phyloP scores from a whole-genome alignment of 2,797 vertebrate genomes.

The Clarias fuscus region DNA sequence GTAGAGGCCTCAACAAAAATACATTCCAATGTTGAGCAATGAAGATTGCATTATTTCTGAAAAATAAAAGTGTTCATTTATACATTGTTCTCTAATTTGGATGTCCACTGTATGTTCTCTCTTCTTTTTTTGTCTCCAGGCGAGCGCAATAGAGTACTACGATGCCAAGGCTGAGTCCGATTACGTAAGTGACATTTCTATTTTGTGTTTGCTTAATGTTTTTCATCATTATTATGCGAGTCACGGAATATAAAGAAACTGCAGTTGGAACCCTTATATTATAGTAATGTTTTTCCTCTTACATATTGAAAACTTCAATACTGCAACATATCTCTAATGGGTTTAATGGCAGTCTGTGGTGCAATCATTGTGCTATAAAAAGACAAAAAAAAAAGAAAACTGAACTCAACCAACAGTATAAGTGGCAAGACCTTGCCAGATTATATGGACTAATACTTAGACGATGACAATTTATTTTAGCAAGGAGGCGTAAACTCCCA shows the following conservation, averaged over 20 bases:
- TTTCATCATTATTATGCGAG: not conserved
- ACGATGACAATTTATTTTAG: not conserved
- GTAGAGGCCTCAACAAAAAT: too few relatives aligned
- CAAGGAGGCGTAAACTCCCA: not conserved
- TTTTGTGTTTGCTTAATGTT: not conserved
- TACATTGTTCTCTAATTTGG: too few relatives aligned
- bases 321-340: not conserved
- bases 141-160: conserved; percentile 93
- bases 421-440: not conserved
- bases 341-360: not conserved
- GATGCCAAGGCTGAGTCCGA: conserved; percentile 95
- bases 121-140: conserved; percentile 79
- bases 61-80: too few relatives aligned
- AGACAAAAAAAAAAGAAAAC: not conserved
- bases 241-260: not conserved
- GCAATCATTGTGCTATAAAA: not conserved
- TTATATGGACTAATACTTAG: not conserved
- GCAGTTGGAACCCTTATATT: not conserved
- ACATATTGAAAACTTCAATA: not conserved
- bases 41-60: too few relatives aligned
- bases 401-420: not conserved
- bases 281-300: not conserved
- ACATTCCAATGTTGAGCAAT: too few relatives aligned
- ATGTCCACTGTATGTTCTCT: conserved; percentile 15
- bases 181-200: conserved; percentile 82